phyloP scores from a whole-genome alignment of 1,140 invertebrate species.

The Rhopalosiphum padi region DNA sequence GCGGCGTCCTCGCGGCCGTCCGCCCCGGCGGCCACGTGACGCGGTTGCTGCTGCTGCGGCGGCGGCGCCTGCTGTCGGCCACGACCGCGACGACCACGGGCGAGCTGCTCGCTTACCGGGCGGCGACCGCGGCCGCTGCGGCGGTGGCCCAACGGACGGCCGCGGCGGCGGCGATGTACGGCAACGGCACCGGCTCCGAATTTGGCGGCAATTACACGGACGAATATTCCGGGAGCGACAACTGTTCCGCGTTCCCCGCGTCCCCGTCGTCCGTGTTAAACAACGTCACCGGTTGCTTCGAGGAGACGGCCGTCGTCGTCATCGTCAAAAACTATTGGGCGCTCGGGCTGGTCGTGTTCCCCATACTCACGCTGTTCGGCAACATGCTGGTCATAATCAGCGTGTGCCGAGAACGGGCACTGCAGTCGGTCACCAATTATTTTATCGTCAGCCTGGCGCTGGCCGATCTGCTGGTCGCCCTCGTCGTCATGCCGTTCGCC shows the following conservation, averaged over 20 bases:
- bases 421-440: conserved; percentile 97
- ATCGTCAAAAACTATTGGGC: conserved; percentile 79
- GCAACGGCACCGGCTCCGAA: conserved; percentile 1
- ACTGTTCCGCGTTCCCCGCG: not conserved
- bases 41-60: not conserved
- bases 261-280: conserved; percentile 1
- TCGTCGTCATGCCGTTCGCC: conserved; percentile 97
- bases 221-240: not conserved
- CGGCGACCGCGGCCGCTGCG: conserved; percentile 53
- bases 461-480: conserved; percentile 94
- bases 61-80: conserved; percentile 8
- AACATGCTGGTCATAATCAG: conserved; percentile 96
- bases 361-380: conserved; percentile 92
- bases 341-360: conserved; percentile 85
- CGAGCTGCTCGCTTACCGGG: conserved; percentile 21
- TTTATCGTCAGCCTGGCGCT: conserved; percentile 98
- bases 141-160: not conserved
- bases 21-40: not conserved
- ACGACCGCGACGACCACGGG: conserved; percentile 27
- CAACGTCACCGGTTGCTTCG: conserved; percentile 63
- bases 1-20: not conserved
- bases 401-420: conserved; percentile 85
- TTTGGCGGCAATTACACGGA: not conserved
- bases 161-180: conserved; percentile 25
- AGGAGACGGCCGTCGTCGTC: conserved; percentile 48